These are phyloP conservation scores for Hypsopygia costalis DNA, from an alignment of 2,888 invertebrate genomes.

Conservation along the genomic window DNA sequence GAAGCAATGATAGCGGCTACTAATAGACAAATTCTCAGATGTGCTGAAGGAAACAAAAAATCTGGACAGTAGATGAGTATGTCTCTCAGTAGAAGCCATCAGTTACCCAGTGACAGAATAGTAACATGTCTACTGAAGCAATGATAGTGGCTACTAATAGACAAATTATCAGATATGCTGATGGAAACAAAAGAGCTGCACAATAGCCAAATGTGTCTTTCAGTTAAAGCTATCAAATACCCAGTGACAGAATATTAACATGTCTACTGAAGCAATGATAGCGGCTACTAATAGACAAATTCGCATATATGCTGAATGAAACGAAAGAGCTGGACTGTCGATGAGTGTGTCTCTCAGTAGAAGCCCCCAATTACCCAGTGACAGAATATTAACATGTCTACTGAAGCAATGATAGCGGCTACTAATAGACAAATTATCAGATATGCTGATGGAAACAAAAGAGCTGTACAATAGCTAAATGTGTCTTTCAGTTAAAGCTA, in stretches of 20 bases:
- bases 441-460: too few species aligned
- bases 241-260: slow-evolving; percentile 19
- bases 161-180: background rate
- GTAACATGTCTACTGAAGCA: slow-evolving; percentile 16
- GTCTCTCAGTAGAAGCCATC: slow-evolving; percentile 18
- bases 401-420: slow-evolving; percentile 16
- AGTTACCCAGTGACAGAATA: slow-evolving; percentile 33
- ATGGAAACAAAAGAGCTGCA: too few species aligned
- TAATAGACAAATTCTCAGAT: background rate
- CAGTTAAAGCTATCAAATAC: slow-evolving; percentile 5
- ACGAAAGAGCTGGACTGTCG: background rate
- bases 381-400: slow-evolving; percentile 20
- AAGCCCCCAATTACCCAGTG: slow-evolving; percentile 16
- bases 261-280: slow-evolving; percentile 20
- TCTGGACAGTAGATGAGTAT: background rate
- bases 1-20: background rate
- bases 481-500: too few species aligned
- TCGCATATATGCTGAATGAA: too few species aligned
- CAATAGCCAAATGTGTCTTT: too few species aligned
- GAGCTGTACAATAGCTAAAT: background rate
- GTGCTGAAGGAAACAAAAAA: too few species aligned
- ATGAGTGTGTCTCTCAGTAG: background rate
- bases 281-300: background rate
- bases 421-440: too few species aligned
- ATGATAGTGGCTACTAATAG: slow-evolving; percentile 12